These are phyloP conservation scores for Rhynchotus rufescens DNA, from an alignment of 2,797 vertebrate genomes.

Conservation along the genomic window DNA sequence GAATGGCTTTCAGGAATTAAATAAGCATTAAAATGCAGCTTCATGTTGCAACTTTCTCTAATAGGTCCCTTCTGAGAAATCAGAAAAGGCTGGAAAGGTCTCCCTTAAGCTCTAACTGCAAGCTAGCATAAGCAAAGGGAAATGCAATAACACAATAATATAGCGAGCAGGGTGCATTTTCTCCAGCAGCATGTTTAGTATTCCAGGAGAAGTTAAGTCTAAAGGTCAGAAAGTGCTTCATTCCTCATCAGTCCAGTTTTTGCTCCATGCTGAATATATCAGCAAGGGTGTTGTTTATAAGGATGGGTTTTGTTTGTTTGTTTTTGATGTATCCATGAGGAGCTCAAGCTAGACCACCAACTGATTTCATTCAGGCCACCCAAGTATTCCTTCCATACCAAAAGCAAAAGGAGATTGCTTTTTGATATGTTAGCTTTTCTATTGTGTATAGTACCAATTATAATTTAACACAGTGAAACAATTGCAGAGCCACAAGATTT, in stretches of 20 bases:
- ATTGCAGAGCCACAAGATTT: neutral
- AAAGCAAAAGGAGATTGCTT: neutral
- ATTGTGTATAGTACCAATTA: neutral
- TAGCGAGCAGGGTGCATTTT: neutral
- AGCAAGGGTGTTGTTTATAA: slow-evolving; percentile 46
- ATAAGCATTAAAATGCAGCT: neutral
- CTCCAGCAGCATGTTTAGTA: neutral
- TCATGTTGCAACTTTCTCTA: neutral
- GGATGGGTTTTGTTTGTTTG: neutral
- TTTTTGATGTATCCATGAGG: slow-evolving; percentile 25
- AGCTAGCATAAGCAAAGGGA: neutral
- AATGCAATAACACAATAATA: neutral
- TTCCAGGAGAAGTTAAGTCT: neutral
- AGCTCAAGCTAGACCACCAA: slow-evolving; percentile 43
- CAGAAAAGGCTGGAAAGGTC: neutral
- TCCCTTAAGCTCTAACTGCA: neutral
- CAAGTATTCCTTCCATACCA: slow-evolving; percentile 35
- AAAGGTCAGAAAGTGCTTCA: slow-evolving; percentile 29
- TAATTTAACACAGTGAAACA: neutral
- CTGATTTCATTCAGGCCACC: slow-evolving; percentile 33
- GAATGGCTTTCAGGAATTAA: neutral
- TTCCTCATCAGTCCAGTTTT: neutral
- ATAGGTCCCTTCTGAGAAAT: neutral
- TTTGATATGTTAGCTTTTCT: neutral
- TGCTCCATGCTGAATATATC: slow-evolving; percentile 9